Conservation (phyloP, 2,797 vertebrate genomes). For the Borostomias antarcticus region DNA sequence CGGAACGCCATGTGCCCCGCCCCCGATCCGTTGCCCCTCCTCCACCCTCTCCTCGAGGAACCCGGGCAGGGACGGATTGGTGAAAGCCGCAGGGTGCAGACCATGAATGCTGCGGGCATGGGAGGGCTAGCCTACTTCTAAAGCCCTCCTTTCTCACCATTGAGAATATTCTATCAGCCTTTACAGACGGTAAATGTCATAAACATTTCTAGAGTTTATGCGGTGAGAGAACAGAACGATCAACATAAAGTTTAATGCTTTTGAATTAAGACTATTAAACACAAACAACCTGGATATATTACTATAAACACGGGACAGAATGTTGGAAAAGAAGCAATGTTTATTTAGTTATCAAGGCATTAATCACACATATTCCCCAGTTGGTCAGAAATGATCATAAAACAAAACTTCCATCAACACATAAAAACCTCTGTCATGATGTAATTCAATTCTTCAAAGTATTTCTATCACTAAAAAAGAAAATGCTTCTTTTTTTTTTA, state of each 20-base stretch:
- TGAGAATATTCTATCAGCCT: too few relatives aligned
- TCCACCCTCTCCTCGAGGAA: too few relatives aligned
- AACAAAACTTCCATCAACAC: slow-evolving; percentile 41
- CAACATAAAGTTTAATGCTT: too few relatives aligned
- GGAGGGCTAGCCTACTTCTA: too few relatives aligned
- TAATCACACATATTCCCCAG: slow-evolving; percentile 30
- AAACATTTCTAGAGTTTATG: too few relatives aligned
- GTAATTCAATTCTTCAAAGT: slow-evolving; percentile 28
- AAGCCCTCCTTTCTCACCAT: too few relatives aligned
- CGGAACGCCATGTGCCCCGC: slow-evolving; percentile 62
- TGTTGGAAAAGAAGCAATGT: slow-evolving; percentile 63
- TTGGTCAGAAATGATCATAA: slow-evolving; percentile 49
- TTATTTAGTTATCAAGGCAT: slow-evolving; percentile 73
- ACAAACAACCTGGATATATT: not conserved
- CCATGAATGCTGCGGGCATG: too few relatives aligned
- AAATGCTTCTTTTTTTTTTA: slow-evolving; percentile 22
- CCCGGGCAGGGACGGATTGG: too few relatives aligned
- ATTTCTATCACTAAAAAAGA: slow-evolving; percentile 4
- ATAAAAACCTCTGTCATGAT: slow-evolving; percentile 31
- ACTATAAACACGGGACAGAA: slow-evolving; percentile 2
- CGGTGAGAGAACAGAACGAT: too few relatives aligned
- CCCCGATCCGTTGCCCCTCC: slow-evolving; percentile 58
- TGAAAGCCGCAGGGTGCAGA: too few relatives aligned
- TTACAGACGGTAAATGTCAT: too few relatives aligned
- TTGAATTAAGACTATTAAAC: not conserved